phyloP scores from a whole-genome alignment of 2,888 invertebrate species.

The Hypselothyrea guttata region DNA sequence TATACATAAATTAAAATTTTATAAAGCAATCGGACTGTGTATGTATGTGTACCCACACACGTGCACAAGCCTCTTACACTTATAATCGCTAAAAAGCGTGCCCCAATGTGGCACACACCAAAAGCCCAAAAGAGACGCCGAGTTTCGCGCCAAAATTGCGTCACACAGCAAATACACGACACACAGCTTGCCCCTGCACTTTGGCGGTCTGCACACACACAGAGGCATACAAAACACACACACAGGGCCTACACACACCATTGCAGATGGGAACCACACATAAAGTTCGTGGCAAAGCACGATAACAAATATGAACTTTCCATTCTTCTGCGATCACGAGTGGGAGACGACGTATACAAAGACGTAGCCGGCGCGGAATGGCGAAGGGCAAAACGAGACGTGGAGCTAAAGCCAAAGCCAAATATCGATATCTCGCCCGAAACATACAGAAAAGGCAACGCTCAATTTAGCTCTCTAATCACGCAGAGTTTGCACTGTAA shows the following conservation, averaged over 20 bases:
- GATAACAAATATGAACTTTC: conserved; percentile 68
- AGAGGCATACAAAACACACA: conserved; percentile 18
- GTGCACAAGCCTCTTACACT: neutral
- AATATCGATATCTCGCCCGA: conserved; percentile 47
- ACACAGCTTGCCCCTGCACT: conserved; percentile 44
- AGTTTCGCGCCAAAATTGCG: conserved; percentile 77
- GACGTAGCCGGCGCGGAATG: conserved; percentile 6
- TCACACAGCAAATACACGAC: conserved; percentile 54
- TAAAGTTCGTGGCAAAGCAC: conserved; percentile 66
- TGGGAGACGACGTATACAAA: conserved; percentile 51
- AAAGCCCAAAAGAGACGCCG: conserved; percentile 64
- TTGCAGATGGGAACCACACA: conserved; percentile 48
- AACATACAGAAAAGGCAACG: conserved; percentile 36
- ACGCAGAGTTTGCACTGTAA: conserved; percentile 70
- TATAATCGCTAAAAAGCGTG: conserved; percentile 36
- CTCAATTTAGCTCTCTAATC: conserved; percentile 75
- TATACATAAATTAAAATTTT: no score
- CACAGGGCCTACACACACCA: conserved; percentile 13
- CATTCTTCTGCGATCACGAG: conserved; percentile 58
- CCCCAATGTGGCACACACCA: conserved; percentile 58
- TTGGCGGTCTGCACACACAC: conserved; percentile 56
- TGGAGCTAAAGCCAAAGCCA: conserved; percentile 16
- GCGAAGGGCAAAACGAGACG: neutral
- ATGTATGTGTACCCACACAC: neutral
- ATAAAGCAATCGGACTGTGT: neutral